Percentiles rank a stretch among this genome's conserved stretches.
Evolutionary conservation across 2,113 vertebrate species (phyloP).

Genomic region (Camelus dromedarius): DNA sequence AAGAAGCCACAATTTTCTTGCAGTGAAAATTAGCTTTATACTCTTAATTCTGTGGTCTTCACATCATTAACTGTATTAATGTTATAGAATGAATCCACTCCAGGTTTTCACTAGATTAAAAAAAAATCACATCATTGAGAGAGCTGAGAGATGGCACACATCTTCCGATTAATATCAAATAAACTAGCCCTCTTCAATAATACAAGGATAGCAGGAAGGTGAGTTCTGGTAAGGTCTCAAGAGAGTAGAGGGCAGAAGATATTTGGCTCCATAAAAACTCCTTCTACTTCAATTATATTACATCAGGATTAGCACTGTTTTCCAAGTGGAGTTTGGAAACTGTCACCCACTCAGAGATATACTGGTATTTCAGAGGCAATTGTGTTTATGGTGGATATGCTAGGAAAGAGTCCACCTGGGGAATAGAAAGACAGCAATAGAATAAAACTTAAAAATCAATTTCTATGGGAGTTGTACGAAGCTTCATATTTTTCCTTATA

Average conservation of each 20-base stretch:
- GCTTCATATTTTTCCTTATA: constrained; percentile 54
- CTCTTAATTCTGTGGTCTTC: constrained; percentile 4
- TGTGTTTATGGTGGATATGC: constrained; percentile 5
- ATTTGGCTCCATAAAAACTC: neutral
- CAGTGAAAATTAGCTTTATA: neutral
- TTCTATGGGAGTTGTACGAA: neutral
- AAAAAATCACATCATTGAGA: neutral
- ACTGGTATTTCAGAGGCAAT: constrained; percentile 45
- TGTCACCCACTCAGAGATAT: constrained; percentile 42
- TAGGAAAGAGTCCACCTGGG: neutral
- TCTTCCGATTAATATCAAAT: constrained; percentile 24
- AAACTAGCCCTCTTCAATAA: neutral
- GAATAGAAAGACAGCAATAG: constrained; percentile 47
- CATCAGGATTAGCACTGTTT: constrained; percentile 38
- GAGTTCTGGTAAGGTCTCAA: neutral
- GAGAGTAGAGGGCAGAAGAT: neutral
- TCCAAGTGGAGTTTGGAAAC: constrained; percentile 43
- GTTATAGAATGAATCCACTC: neutral
- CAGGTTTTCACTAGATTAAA: neutral
- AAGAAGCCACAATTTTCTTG: neutral
- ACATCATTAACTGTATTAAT: neutral
- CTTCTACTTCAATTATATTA: neutral
- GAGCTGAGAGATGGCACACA: neutral
- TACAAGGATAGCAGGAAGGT: neutral
- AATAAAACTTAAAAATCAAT: constrained; percentile 55